Conservation (phyloP, 2,888 invertebrate species). For the Disparrhopalites patrizii region DNA sequence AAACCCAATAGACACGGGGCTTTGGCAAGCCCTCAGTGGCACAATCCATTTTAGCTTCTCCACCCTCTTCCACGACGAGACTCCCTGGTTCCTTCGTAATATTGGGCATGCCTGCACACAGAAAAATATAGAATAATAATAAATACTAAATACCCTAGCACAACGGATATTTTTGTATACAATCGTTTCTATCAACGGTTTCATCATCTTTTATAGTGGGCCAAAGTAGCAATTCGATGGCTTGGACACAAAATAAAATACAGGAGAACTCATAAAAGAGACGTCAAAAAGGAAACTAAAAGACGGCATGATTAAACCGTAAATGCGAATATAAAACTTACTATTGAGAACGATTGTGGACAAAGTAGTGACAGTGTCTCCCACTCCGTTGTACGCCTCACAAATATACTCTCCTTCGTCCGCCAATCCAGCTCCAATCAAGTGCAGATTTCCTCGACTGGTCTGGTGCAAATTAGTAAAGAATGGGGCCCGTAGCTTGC, state of each 20-base stretch:
- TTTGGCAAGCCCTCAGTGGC: slow-evolving; percentile 66
- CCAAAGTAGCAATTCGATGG: no score
- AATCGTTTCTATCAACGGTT: no score
- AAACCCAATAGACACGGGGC: slow-evolving; percentile 76
- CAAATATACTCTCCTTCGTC: slow-evolving; percentile 79
- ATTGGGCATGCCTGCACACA: slow-evolving; percentile 51
- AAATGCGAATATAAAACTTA: slow-evolving; percentile 43
- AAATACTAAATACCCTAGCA: not conserved
- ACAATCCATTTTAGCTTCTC: slow-evolving; percentile 56
- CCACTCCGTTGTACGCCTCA: slow-evolving; percentile 62
- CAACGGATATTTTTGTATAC: no score
- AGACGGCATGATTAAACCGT: not conserved
- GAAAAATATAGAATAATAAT: not conserved
- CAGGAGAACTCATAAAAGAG: no score
- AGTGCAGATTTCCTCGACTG: slow-evolving; percentile 57
- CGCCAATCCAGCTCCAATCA: slow-evolving; percentile 58
- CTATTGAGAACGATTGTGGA: slow-evolving; percentile 52
- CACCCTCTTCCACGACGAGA: slow-evolving; percentile 57
- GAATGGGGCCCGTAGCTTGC: slow-evolving; percentile 52
- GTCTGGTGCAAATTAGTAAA: slow-evolving; percentile 39
- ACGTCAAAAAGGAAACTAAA: not conserved
- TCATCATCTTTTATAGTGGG: no score
- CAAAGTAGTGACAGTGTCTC: slow-evolving; percentile 57
- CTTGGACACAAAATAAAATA: no score
- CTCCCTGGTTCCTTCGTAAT: slow-evolving; percentile 52